Conservation (phyloP, 2,113 vertebrate genomes). For the Limanda limanda region DNA sequence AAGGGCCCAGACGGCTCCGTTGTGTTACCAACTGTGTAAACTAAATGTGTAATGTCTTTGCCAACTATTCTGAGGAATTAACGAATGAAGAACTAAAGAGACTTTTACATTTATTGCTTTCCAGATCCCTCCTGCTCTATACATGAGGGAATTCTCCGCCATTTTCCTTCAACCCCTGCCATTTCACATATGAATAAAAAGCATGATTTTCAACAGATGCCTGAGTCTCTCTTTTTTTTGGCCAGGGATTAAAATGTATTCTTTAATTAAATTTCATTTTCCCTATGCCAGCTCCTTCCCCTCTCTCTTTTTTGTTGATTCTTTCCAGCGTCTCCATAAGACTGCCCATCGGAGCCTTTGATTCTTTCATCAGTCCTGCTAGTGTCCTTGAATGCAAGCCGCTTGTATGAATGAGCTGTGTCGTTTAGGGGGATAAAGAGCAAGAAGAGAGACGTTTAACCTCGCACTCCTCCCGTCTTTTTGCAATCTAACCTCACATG, state of each 20-base stretch:
- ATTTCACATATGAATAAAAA: constrained; percentile 35
- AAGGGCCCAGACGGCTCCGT: constrained; percentile 26
- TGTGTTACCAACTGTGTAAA: constrained; percentile 46
- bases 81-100: constrained; percentile 14
- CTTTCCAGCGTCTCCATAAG: constrained; percentile 6
- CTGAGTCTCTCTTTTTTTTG: constrained; percentile 8
- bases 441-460: constrained; percentile 71
- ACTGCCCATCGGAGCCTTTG: constrained; percentile 21
- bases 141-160: constrained; percentile 36
- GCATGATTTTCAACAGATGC: neutral
- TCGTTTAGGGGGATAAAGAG: constrained; percentile 74
- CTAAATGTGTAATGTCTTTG: constrained; percentile 41
- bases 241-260: constrained; percentile 32
- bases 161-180: constrained; percentile 40
- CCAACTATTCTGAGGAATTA: constrained; percentile 54
- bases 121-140: constrained; percentile 33
- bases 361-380: constrained; percentile 28
- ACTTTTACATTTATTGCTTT: constrained; percentile 47
- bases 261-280: constrained; percentile 54
- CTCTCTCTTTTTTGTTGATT: constrained; percentile 20
- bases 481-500: constrained; percentile 74
- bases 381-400: constrained; percentile 67
- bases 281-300: constrained; percentile 10
- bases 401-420: constrained; percentile 69
- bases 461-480: constrained; percentile 65